Percentiles rank a stretch among this genome's conserved stretches.
Evolutionary conservation across 2,888 invertebrate genomes (phyloP).

Genomic region (Galeruca laticollis): DNA sequence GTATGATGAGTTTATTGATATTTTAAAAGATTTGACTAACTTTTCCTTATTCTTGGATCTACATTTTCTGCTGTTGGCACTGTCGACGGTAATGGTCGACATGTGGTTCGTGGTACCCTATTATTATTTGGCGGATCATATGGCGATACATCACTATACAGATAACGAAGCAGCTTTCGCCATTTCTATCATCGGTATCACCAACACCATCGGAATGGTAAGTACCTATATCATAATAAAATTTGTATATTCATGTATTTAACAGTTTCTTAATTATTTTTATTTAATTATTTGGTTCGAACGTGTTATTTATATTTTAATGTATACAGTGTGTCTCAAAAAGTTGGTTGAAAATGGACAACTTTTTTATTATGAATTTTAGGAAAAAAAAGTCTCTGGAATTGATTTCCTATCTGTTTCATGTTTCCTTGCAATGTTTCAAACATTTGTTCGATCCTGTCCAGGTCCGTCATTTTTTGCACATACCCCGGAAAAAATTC

Average conservation of each 20-base stretch:
- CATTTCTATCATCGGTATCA: slow-evolving; percentile 87
- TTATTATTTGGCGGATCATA: slow-evolving; percentile 90
- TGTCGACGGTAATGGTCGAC: slow-evolving; percentile 90
- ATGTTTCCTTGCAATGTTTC: too few relatives aligned
- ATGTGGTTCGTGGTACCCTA: slow-evolving; percentile 96
- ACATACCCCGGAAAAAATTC: too few relatives aligned
- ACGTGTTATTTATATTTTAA: too few relatives aligned
- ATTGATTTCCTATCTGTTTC: too few relatives aligned
- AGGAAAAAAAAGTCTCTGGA: too few relatives aligned
- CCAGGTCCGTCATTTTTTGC: too few relatives aligned
- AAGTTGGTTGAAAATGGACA: too few relatives aligned
- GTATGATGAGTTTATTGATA: slow-evolving; percentile 76
- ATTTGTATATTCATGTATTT: not conserved
- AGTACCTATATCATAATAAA: slow-evolving; percentile 53
- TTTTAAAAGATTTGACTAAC: slow-evolving; percentile 81
- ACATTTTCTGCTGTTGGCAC: slow-evolving; percentile 83
- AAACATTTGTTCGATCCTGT: too few relatives aligned
- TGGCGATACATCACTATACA: slow-evolving; percentile 75
- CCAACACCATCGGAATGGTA: slow-evolving; percentile 92
- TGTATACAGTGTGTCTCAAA: too few relatives aligned
- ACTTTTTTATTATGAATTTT: too few relatives aligned
- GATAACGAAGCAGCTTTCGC: slow-evolving; percentile 83
- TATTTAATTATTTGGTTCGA: not conserved
- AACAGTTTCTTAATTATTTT: not conserved
- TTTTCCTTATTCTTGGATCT: slow-evolving; percentile 82